phyloP scores from a whole-genome alignment of 2,888 invertebrate species.

The Polydrusus tereticollis region DNA sequence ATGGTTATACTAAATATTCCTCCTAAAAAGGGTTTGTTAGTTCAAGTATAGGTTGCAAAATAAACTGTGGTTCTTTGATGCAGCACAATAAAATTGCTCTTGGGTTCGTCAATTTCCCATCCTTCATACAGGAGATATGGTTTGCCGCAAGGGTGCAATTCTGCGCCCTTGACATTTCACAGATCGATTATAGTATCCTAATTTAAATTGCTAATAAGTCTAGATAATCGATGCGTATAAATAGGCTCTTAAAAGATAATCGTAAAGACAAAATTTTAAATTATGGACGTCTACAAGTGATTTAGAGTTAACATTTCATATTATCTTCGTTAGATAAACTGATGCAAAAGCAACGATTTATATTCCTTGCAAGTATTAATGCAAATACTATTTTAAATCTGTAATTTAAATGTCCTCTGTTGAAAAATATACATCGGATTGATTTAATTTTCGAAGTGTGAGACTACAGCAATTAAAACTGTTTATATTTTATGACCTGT shows the following conservation, averaged over 20 bases:
- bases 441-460: neutral
- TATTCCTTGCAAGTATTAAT: conserved; percentile 10
- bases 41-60: neutral
- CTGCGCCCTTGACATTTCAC: conserved; percentile 12
- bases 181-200: conserved; percentile 13
- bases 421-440: neutral
- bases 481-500: neutral
- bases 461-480: neutral
- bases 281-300: neutral
- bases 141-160: conserved; percentile 18
- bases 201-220: conserved; percentile 19
- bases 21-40: neutral
- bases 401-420: conserved; percentile 10
- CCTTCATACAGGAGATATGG: conserved; percentile 11
- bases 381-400: conserved; percentile 19
- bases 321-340: neutral
- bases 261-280: neutral
- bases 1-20: neutral
- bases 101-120: conserved; percentile 6
- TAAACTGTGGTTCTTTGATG: neutral
- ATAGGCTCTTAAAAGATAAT: conserved; percentile 7
- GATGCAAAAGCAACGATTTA: neutral
- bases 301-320: conserved; percentile 1
- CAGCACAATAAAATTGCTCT: conserved; percentile 10
- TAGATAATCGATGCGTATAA: conserved; percentile 18